A percentile compares a stretch with the other conserved stretches of the same genome.
These are phyloP conservation scores for Sycophaga agraensis DNA, from an alignment of 1,140 invertebrate genomes.

Conservation along the genomic window DNA sequence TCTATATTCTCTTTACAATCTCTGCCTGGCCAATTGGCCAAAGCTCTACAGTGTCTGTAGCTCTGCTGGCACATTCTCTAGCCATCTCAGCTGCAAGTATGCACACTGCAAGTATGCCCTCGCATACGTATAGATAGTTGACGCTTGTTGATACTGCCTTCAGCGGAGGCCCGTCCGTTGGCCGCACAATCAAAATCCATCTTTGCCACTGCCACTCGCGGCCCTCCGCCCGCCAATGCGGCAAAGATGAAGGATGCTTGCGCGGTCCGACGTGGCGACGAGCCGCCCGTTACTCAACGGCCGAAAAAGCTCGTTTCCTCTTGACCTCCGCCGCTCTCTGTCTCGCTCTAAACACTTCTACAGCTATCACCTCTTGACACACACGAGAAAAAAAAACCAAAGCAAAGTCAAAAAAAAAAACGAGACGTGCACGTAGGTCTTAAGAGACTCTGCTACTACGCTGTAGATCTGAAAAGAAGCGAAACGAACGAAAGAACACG, in stretches of 20 bases:
- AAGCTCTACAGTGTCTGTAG: slow-evolving; percentile 16
- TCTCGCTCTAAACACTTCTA: slow-evolving; percentile 8
- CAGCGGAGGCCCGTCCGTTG: too few species aligned
- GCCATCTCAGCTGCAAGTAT: slow-evolving; percentile 7
- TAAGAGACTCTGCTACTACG: slow-evolving; percentile 38
- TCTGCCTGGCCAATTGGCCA: slow-evolving; percentile 8
- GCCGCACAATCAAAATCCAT: too few species aligned
- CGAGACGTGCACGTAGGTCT: slow-evolving; percentile 50
- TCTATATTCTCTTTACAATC: slow-evolving; percentile 23
- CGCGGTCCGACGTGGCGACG: too few species aligned
- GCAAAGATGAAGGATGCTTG: not conserved
- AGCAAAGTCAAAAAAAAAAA: slow-evolving; percentile 1
- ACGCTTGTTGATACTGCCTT: too few species aligned
- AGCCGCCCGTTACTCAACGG: too few species aligned
- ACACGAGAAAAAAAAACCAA: slow-evolving; percentile 3
- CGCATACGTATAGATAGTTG: not conserved
- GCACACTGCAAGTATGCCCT: not conserved
- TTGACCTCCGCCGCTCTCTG: slow-evolving; percentile 11
- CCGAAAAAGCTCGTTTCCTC: slow-evolving; percentile 3
- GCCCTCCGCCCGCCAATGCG: too few species aligned
- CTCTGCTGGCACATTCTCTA: slow-evolving; percentile 19
- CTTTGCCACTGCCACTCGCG: too few species aligned
- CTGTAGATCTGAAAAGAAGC: slow-evolving; percentile 58
- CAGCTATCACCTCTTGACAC: not conserved
- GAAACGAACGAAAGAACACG: slow-evolving; percentile 50